A percentile compares a stretch with the other conserved stretches of the same genome.
Conservation (phyloP, 2,113 vertebrate genomes). For the Macaca nemestrina region DNA sequence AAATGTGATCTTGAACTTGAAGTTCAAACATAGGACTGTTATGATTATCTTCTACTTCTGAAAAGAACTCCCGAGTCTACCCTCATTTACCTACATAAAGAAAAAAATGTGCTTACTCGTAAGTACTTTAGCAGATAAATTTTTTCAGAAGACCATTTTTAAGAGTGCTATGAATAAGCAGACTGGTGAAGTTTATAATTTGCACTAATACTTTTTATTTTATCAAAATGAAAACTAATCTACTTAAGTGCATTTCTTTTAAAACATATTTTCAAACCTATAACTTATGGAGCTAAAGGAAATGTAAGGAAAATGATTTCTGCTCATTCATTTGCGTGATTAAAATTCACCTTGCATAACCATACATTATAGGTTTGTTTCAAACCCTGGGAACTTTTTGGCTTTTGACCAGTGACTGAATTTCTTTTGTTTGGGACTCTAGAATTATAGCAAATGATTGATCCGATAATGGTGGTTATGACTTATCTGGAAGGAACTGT, state of each 20-base stretch:
- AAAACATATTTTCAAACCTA: background rate
- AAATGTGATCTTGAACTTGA: constrained; percentile 51
- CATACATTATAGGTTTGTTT: background rate
- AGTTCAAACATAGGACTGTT: constrained; percentile 30
- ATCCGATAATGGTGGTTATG: background rate
- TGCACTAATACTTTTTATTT: constrained; percentile 16
- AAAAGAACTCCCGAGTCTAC: constrained; percentile 53
- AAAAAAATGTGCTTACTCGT: constrained; percentile 33
- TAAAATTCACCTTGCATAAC: background rate
- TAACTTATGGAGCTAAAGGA: background rate
- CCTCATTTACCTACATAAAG: constrained; percentile 39
- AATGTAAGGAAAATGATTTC: background rate
- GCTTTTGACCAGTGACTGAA: background rate
- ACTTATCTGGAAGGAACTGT: background rate
- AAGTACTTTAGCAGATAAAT: background rate
- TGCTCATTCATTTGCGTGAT: background rate
- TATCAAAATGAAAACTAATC: constrained; percentile 51
- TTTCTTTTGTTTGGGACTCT: background rate
- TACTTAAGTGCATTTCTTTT: constrained; percentile 7
- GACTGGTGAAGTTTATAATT: constrained; percentile 15
- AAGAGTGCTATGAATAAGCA: background rate
- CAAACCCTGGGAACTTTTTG: background rate
- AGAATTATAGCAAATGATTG: background rate
- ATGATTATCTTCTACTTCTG: constrained; percentile 45
- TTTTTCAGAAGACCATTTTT: constrained; percentile 23